A percentile compares a stretch with the other conserved stretches of the same genome.
These are phyloP conservation scores for Callyntrura sp. DNA, from an alignment of 2,888 invertebrate species.

Conservation along the genomic window DNA sequence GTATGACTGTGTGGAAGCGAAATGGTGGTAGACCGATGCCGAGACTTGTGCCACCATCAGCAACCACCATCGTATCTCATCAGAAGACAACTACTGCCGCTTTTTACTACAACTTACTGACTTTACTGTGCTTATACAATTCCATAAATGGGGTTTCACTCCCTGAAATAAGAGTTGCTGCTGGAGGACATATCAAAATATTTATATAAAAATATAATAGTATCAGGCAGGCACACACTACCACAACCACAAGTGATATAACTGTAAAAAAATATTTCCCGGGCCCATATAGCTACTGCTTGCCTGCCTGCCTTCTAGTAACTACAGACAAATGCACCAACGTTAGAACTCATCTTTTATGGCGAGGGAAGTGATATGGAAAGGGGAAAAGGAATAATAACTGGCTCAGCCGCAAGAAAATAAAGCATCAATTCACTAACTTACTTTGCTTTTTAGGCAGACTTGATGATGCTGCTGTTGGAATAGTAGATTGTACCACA, in stretches of 20 bases:
- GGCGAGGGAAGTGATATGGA: slow-evolving; percentile 68
- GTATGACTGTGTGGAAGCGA: neutral
- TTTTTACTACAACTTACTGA: neutral
- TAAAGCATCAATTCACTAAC: slow-evolving; percentile 74
- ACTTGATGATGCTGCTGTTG: neutral
- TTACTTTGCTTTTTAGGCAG: slow-evolving; percentile 54
- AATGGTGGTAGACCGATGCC: slow-evolving; percentile 6
- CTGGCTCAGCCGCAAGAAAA: slow-evolving; percentile 75
- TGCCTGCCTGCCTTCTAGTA: neutral
- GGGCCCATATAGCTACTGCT: neutral
- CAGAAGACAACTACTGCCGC: slow-evolving; percentile 39
- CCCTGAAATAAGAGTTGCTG: neutral
- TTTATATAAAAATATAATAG: slow-evolving; percentile 37
- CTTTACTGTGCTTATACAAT: neutral
- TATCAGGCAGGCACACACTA: neutral
- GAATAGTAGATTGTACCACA: slow-evolving; percentile 10
- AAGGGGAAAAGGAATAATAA: slow-evolving; percentile 65
- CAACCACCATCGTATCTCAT: slow-evolving; percentile 36
- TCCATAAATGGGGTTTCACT: slow-evolving; percentile 24
- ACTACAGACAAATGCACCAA: slow-evolving; percentile 1
- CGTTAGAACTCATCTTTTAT: slow-evolving; percentile 68
- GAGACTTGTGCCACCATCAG: slow-evolving; percentile 45
- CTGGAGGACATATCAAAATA: slow-evolving; percentile 41
- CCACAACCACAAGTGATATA: neutral
- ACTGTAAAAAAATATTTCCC: too few species aligned